These are phyloP conservation scores for Burhinus oedicnemus DNA, from an alignment of 2,113 vertebrate genomes.

Conservation along the genomic window DNA sequence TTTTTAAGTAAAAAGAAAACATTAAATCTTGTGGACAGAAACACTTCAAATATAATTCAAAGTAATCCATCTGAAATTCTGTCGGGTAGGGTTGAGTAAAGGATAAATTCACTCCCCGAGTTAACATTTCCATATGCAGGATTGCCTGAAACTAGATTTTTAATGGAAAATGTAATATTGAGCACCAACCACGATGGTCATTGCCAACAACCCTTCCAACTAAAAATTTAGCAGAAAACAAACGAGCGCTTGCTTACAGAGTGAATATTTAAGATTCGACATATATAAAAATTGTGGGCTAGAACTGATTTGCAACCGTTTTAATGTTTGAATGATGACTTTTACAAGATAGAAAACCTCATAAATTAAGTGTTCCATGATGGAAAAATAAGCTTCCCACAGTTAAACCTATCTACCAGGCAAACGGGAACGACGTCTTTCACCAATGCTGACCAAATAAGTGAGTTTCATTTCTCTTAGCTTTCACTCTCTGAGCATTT, in stretches of 20 bases:
- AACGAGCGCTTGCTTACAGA: background rate
- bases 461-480: background rate
- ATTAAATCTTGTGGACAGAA: background rate
- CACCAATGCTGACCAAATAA: background rate
- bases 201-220: background rate
- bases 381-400: background rate
- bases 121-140: background rate
- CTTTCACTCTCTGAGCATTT: background rate
- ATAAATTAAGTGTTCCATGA: background rate
- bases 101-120: background rate
- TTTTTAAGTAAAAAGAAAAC: background rate
- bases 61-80: background rate
- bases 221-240: background rate
- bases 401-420: background rate
- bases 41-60: background rate
- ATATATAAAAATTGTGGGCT: accelerated
- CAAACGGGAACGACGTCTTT: accelerated
- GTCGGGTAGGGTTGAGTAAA: background rate
- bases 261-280: background rate
- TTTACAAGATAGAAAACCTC: background rate
- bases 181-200: accelerated
- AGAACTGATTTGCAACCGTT: background rate
- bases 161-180: background rate
- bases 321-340: background rate
- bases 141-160: background rate